Evolutionary conservation across 2,888 invertebrate genomes (phyloP), one percentile per base, ranked within the genome.

Genomic region (Prosopocoilus inquinatus): DNA sequence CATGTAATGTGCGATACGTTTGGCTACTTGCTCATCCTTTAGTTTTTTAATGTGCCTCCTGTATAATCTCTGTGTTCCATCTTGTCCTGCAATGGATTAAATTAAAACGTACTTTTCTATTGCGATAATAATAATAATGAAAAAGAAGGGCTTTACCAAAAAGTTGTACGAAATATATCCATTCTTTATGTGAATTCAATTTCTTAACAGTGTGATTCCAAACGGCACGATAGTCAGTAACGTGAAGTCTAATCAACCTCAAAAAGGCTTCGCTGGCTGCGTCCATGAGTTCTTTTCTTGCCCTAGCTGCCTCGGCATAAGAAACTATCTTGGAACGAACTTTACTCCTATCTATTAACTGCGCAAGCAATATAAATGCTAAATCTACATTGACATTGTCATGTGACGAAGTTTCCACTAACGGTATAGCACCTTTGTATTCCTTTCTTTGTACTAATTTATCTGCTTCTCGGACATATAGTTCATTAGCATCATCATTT

Each of bases 301-400:
- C 86, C 64, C 91, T 83, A 43, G 94, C 84, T 3, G 96, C 94
- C 73, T 97, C 96, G 7, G 85, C 82, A 72, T 88, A 93, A 16
- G 89, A 85, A 57, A 87, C 79, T 58, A 87, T 80, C 74, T 89
- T 87, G 38, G 83, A 76, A 47, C 82, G 77, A 55, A 89, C 85
- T 78, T 95, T 94, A 41, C 90, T 88, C 74, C 93, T 90, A 73
- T 97, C 96, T 62, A 96, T 89, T 79, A 94, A 86, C 79, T 96
- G 96, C 28, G 94, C 96, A 54, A 97, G 79, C 50, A 93, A 80
- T 70, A 95, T 82, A 74, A 96, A 94, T 20, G 96, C 93, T 69
- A 91, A 82, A 72, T 98, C 96, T 36, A 96, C 91, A 74, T 98
- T 98, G 62, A 98, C 94, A 70, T 94, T 96, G 71, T 95, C 93